Conservation (phyloP, 1,140 invertebrate species). For the Lasioglossum baleicum region DNA sequence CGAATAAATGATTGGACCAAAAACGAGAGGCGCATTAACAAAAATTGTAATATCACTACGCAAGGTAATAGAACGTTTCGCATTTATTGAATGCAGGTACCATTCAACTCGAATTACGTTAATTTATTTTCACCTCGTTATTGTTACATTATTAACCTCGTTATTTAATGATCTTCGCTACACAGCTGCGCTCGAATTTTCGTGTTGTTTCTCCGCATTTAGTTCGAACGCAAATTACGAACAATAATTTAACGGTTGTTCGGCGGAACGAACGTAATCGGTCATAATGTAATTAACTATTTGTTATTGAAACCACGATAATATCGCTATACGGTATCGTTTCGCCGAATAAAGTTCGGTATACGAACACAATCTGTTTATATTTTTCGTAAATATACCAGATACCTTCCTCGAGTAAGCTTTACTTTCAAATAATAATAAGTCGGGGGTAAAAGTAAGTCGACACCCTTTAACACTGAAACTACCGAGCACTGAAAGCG, state of each 20-base stretch:
- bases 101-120: too few relatives aligned
- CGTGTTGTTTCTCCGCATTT: not conserved
- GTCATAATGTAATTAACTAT: not conserved
- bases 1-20: not conserved
- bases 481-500: too few relatives aligned
- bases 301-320: not conserved
- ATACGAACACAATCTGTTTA: too few relatives aligned
- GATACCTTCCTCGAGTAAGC: too few relatives aligned
- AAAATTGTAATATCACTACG: not conserved
- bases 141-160: constrained; percentile 15
- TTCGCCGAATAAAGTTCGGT: not conserved
- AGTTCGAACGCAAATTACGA: not conserved
- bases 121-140: not conserved
- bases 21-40: too few relatives aligned
- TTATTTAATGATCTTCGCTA: not conserved
- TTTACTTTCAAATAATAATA: too few relatives aligned
- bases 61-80: not conserved
- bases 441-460: too few relatives aligned
- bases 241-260: not conserved
- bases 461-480: too few relatives aligned
- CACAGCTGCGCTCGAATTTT: not conserved
- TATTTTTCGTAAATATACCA: too few relatives aligned
- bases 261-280: not conserved
- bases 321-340: not conserved
- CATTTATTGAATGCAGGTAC: not conserved